Percentiles rank a stretch among this genome's conserved stretches.
Conservation (phyloP, 92 coral and sea anemone genomes). For the Zoanthus solanderi region DNA sequence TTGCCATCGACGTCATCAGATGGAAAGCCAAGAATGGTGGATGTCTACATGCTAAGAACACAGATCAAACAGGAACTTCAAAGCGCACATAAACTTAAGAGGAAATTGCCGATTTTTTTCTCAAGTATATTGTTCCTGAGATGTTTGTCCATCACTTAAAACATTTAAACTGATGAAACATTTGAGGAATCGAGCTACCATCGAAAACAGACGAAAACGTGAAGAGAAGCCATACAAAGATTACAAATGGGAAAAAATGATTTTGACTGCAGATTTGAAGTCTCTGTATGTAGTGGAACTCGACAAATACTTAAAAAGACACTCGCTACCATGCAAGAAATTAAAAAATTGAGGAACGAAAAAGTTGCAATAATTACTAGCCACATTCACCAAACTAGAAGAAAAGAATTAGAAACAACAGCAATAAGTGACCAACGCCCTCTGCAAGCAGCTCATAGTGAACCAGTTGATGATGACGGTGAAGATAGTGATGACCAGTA, state of each 20-base stretch:
- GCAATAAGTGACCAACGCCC: not conserved
- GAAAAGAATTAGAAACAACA: not conserved
- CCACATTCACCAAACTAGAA: not conserved
- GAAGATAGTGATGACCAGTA: not conserved
- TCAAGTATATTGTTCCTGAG: constrained; percentile 47
- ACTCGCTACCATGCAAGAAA: not conserved
- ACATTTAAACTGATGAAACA: constrained; percentile 40
- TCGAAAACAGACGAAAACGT: constrained; percentile 25
- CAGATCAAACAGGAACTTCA: constrained; percentile 9
- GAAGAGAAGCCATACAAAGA: constrained; percentile 48
- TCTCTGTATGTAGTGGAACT: constrained; percentile 53
- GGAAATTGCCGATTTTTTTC: constrained; percentile 49
- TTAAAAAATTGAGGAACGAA: not conserved
- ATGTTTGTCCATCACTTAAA: constrained; percentile 52
- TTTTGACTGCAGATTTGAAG: constrained; percentile 52
- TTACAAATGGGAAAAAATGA: constrained; percentile 48
- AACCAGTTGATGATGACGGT: not conserved
- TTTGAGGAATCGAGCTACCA: constrained; percentile 40
- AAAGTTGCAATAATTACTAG: not conserved
- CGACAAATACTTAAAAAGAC: constrained; percentile 17
- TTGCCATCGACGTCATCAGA: constrained; percentile 22
- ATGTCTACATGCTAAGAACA: constrained; percentile 32
- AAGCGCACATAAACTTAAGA: constrained; percentile 29
- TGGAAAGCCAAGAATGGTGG: constrained; percentile 45
- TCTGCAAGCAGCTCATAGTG: not conserved